Base-by-base conservation (phyloP, 2,888 invertebrate species). In the Cataglyphis altisquamis region DNA sequence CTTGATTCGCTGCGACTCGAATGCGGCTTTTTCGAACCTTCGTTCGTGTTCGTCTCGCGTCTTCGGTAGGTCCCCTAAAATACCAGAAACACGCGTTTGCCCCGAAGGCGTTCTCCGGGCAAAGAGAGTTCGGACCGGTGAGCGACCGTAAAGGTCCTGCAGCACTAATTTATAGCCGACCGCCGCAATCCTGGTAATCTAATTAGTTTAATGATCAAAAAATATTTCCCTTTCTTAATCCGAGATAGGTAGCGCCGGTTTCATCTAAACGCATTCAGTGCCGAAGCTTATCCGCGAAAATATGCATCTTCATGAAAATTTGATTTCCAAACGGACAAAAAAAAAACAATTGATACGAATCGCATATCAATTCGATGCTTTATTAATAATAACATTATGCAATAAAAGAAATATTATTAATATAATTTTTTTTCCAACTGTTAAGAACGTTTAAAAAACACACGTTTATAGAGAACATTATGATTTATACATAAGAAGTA, bases 121-220 rank as follows among this genome's bases (percentile, higher is more conserved):
- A 86, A 87, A 78, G 85, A 85, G 84, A 41, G 41, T 39, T 39
- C 77, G 70, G 57, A 78, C 57, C 57, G 32, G 60, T n/a, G 52
- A 41, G 68, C 78, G 62, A 80, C 72, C 88, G 88, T 91, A 91
- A 91, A 91, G 88, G 88, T 89, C 89, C 87, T 72, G 86, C 87
- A 87, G 90, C 90, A 85, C 86, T 91, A 91, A 91, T 91, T 91
- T 91, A 91, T 90, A 89, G 88, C 88, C 87, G 84, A 84, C 86
- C 84, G 86, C 87, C 84, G 90, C 91, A 90, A 89, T 91, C 85
- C 87, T 81, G 87, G 88, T 91, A 91, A 91, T 91, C 90, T 91
- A 91, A 91, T 91, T 91, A 91, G 90, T 91, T 91, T 91, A 91
- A 91, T 90, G 91, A 91, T 86, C 91, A 86, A 91, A 90, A 91